Conservation (phyloP, 1,140 invertebrate species). For the Lordiphosa stackelbergi region DNA sequence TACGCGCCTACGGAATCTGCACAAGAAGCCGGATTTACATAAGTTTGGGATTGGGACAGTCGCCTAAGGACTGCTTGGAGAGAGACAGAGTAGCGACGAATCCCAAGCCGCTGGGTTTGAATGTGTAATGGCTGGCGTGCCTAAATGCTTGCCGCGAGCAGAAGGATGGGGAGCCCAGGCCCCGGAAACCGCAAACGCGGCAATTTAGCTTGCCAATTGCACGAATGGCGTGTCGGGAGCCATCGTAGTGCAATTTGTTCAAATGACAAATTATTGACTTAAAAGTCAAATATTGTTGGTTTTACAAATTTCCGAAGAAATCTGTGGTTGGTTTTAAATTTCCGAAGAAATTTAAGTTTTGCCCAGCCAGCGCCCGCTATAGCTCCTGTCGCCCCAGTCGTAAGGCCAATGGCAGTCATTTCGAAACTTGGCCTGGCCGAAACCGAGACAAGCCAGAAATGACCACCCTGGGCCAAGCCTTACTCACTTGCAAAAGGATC, state of each 20-base stretch:
- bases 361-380: conserved; percentile 21
- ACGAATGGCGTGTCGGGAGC: conserved; percentile 58
- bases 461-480: conserved; percentile 9
- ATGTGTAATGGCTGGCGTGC: conserved; percentile 42
- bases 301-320: conserved; percentile 34
- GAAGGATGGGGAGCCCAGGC: conserved; percentile 22
- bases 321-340: conserved; percentile 27
- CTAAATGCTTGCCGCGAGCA: conserved; percentile 39
- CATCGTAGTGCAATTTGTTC: conserved; percentile 55
- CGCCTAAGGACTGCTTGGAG: conserved; percentile 33
- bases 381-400: conserved; percentile 38
- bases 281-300: conserved; percentile 23
- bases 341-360: conserved; percentile 31
- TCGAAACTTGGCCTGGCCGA: conserved; percentile 5
- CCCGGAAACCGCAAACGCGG: conserved; percentile 7
- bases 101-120: conserved; percentile 17
- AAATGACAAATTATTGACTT: conserved; percentile 7
- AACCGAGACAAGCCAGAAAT: conserved; percentile 4
- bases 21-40: conserved; percentile 35
- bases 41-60: conserved; percentile 25
- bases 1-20: conserved; percentile 54
- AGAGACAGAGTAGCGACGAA: conserved; percentile 39
- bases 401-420: conserved; percentile 5
- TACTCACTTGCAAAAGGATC: conserved; percentile 30
- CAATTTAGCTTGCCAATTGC: conserved; percentile 59